Evolutionary conservation across 2,888 invertebrate genomes (phyloP).

Genomic region (Latrodectus elegans): DNA sequence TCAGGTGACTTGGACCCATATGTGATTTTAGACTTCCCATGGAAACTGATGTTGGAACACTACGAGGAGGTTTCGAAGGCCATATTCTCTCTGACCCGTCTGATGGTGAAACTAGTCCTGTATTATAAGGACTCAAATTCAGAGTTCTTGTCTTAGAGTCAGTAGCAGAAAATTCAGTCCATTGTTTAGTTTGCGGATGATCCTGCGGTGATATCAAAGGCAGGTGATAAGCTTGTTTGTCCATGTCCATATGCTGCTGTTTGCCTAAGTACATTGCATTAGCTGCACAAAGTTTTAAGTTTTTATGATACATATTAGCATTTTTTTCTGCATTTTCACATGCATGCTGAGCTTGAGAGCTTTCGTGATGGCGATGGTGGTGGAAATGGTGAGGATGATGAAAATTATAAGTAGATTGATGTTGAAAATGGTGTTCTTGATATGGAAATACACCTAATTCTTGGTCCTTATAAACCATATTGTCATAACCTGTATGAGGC

Average conservation of each 20-base stretch:
- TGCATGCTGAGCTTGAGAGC: slow-evolving; percentile 18
- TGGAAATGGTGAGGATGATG: slow-evolving; percentile 67
- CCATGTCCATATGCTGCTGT: neutral
- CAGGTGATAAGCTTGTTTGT: neutral
- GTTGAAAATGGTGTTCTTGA: slow-evolving; percentile 29
- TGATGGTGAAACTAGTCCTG: slow-evolving; percentile 45
- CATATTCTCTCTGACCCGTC: slow-evolving; percentile 44
- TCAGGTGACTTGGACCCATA: neutral
- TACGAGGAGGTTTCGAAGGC: slow-evolving; percentile 17
- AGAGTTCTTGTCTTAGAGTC: slow-evolving; percentile 17
- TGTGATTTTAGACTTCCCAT: slow-evolving; percentile 51
- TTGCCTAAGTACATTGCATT: slow-evolving; percentile 50
- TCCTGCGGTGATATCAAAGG: slow-evolving; percentile 5
- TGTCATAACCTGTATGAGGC: slow-evolving; percentile 28
- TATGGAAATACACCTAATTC: slow-evolving; percentile 20
- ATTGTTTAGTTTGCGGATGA: slow-evolving; percentile 19
- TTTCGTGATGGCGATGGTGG: slow-evolving; percentile 54
- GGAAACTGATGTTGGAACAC: slow-evolving; percentile 50
- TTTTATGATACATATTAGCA: slow-evolving; percentile 53
- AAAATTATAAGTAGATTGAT: slow-evolving; percentile 26
- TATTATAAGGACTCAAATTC: slow-evolving; percentile 34
- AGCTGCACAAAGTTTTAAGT: slow-evolving; percentile 45
- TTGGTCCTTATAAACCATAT: slow-evolving; percentile 17
- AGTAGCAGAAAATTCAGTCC: slow-evolving; percentile 25
- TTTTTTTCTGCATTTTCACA: slow-evolving; percentile 4